Percentiles rank a stretch among this genome's conserved stretches.
phyloP scores from a whole-genome alignment of 2,888 invertebrate genomes.

The Cheilosia soror region DNA sequence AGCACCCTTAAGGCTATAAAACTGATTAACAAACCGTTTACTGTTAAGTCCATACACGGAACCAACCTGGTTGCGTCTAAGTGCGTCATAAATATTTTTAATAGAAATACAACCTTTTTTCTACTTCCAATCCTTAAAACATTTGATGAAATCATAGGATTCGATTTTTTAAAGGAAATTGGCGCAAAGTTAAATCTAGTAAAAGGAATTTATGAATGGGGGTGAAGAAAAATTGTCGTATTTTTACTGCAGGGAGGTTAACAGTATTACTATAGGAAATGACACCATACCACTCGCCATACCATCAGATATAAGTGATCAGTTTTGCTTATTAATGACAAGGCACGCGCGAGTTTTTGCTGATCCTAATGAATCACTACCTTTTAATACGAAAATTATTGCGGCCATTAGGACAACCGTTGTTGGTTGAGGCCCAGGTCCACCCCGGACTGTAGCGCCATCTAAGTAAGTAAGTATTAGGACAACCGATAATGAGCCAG shows the following conservation, averaged over 20 bases:
- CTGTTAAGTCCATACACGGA: slow-evolving; percentile 22
- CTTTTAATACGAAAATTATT: slow-evolving; percentile 50
- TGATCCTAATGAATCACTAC: slow-evolving; percentile 39
- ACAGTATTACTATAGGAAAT: not conserved
- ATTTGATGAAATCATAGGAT: slow-evolving; percentile 69
- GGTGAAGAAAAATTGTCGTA: slow-evolving; percentile 36
- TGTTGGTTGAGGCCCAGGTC: no score
- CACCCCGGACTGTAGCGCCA: no score
- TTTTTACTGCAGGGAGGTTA: slow-evolving; percentile 3
- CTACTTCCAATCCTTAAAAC: slow-evolving; percentile 51
- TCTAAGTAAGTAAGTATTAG: no score
- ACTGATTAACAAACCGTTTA: slow-evolving; percentile 8
- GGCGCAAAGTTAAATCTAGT: slow-evolving; percentile 49
- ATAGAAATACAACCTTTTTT: slow-evolving; percentile 57
- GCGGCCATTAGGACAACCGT: no score
- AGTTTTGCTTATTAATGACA: not conserved
- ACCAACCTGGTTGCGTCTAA: not conserved
- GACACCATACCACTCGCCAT: not conserved
- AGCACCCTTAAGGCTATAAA: slow-evolving; percentile 44
- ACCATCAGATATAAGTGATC: not conserved
- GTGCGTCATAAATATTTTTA: slow-evolving; percentile 47
- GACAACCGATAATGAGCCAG: slow-evolving; percentile 40
- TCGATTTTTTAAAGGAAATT: slow-evolving; percentile 56
- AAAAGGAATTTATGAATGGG: slow-evolving; percentile 42
- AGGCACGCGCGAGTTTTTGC: slow-evolving; percentile 29